phyloP scores from a whole-genome alignment of 2,113 vertebrate genomes.

The Tetraodon nigroviridis region DNA sequence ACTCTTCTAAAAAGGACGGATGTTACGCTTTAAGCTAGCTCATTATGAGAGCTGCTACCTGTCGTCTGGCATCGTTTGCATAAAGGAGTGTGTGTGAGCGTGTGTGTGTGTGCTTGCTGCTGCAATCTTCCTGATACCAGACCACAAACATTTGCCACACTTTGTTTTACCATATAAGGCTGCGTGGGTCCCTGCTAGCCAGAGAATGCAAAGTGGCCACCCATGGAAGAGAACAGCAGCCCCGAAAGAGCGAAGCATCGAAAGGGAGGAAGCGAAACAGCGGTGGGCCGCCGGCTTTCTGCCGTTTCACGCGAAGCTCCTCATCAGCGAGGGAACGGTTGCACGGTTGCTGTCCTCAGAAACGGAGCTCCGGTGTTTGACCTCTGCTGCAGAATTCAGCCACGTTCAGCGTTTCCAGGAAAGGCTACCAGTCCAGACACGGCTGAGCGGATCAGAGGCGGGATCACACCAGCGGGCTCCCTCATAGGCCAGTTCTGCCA shows the following conservation, averaged over 20 bases:
- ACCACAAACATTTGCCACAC: conserved; percentile 59
- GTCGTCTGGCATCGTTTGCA: background rate
- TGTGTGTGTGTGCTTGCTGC: background rate
- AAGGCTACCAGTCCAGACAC: conserved; percentile 6
- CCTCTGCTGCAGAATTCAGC: background rate
- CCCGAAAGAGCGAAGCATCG: conserved; percentile 40
- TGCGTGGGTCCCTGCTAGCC: conserved; percentile 49
- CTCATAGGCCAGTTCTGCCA: conserved; percentile 8
- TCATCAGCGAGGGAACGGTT: conserved; percentile 10
- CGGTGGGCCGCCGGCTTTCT: conserved; percentile 63
- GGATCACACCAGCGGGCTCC: background rate
- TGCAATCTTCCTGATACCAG: conserved; percentile 52
- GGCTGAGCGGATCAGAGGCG: conserved; percentile 26
- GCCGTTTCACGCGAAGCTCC: conserved; percentile 45
- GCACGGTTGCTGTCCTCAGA: background rate
- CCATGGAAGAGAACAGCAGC: conserved; percentile 52
- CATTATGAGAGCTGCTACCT: conserved; percentile 26
- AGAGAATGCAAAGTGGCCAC: conserved; percentile 57
- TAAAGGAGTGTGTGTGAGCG: conserved; percentile 5
- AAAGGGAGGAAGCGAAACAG: conserved; percentile 58
- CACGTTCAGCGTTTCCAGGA: conserved; percentile 9
- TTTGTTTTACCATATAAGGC: conserved; percentile 75
- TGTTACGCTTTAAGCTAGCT: conserved; percentile 26
- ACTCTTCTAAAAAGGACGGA: conserved; percentile 5
- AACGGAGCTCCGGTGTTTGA: too few species aligned